Base-by-base conservation (phyloP, 2,888 invertebrate genomes). In the Seira musarum region DNA sequence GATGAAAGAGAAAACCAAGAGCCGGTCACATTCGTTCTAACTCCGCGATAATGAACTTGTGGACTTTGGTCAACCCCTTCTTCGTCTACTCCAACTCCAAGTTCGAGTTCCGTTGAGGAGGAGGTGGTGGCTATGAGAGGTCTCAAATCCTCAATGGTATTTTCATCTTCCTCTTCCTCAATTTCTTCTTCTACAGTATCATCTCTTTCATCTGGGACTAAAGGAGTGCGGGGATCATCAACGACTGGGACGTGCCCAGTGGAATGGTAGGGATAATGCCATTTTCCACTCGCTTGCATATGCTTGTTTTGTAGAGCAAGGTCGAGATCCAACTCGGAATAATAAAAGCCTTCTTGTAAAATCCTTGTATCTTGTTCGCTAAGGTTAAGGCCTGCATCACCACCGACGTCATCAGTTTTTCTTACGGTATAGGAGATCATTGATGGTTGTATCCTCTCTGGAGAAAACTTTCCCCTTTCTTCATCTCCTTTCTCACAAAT, bases 1-100 rank as follows among this genome's bases (percentile, higher is more conserved):
- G 78, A 79, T 46, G 79, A 79, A 30, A 82, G 72, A 30, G 82
- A 74, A 60, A 82, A 79, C 82, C 82, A 82, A 2, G 82, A 82
- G n/a, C 82, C 78, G 3, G 79, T 72, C 35, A 79, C 79, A 72
- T 79, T 79, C 67, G 79, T 79, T 53, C 79, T 61, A 46, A 79
- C 79, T 73, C 79, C 79, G 8, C 68, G 79, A 40, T 79, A 79
- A 67, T 68, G 72, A 73, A 68, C 79, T 73, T 79, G 72, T 72
- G 79, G 79, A 71, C 79, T 79, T 64, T 79, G 79, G 79, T 72
- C 79, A 79, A 64, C 72, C 64, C 78, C 78, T 46, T 72, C 67
- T 67, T 53, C 79, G 19, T 57, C 68, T 61, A 19, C 60, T 63
- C 19, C 35, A 15, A 65, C 22, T 21, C 30, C 19, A 22, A 30